Base-by-base conservation (phyloP, 2,888 invertebrate genomes). In the Polydesmus complanatus region DNA sequence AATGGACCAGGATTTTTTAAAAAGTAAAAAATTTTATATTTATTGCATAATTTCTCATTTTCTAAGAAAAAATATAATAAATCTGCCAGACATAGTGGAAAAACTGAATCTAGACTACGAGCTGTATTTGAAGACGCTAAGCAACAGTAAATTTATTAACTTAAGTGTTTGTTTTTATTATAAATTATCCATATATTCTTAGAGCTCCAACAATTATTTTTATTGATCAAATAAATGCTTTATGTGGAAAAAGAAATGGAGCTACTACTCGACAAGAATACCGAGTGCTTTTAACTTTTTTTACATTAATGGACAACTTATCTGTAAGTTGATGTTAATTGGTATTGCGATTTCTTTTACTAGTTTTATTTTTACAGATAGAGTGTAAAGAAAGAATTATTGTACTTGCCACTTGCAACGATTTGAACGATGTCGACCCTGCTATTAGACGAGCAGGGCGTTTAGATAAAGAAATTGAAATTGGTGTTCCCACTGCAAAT, bases 191-290 rank as follows among this genome's bases (percentile, higher is more conserved):
- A 14, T 61, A 57, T 61, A 19, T 52, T 59, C 64, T 54, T 65
- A 81, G 83, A 69, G 78, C 83, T 67, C 91, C 93, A 0, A 81
- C 84, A 69, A 78, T 94, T 19, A 79, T 94, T 65, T 73, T 93
- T 48, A 80, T 94, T 58, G 93, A 94, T 75, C 88, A 93, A 71
- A 78, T 94, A 48, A 89, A 93, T 70, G 81, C 81, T 8, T 77
- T 93, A 55, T 91, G 90, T 67, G 71, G 71, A 80, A 87, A 0
- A 77, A 76, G 67, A 76, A 81, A 66, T 76, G 61, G 74, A 47
- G 74, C 78, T 25, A 77, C 78, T 53, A 80, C 80, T 2, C 86
- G 87, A 65, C 80, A 83, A 58, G 86, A 89, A 68, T 84, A 84
- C 70, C 79, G 86, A 61, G 79, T 89, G 0, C 79, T 85, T 2